Percentiles rank a stretch among this genome's conserved stretches.
These are phyloP conservation scores for Gobionotothen gibberifrons DNA, from an alignment of 2,797 vertebrate species.

Conservation along the genomic window DNA sequence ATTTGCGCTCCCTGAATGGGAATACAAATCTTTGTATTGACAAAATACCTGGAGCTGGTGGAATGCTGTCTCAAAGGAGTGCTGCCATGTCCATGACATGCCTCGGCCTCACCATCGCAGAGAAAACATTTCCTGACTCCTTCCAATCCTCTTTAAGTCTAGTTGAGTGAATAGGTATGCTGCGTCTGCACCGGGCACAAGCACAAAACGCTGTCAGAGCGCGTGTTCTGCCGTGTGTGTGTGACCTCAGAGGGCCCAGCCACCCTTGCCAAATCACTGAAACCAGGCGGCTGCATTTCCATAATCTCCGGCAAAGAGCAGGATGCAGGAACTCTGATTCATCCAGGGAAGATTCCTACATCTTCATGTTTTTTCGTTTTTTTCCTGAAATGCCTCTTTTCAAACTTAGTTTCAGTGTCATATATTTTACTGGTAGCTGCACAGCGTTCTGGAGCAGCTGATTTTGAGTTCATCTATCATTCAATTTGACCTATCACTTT, in stretches of 20 bases:
- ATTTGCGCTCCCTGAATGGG: no score
- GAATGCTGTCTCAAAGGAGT: conserved; percentile 61
- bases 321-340: conserved; percentile 8
- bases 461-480: no score
- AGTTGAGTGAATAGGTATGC: conserved; percentile 72
- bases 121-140: conserved; percentile 70
- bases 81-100: conserved; percentile 68
- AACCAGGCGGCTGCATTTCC: conserved; percentile 48
- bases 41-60: conserved; percentile 57
- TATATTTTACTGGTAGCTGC: background rate
- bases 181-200: conserved; percentile 61
- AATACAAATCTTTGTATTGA: conserved; percentile 64
- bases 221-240: conserved; percentile 59
- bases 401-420: background rate
- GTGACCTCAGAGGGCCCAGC: conserved; percentile 41
- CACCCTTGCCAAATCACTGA: conserved; percentile 35
- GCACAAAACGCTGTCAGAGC: conserved; percentile 60
- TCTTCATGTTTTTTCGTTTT: background rate
- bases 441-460: no score
- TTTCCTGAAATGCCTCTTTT: background rate
- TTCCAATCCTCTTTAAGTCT: conserved; percentile 70
- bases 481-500: no score
- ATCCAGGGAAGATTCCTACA: background rate
- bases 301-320: conserved; percentile 42
- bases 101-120: conserved; percentile 53